phyloP scores from a whole-genome alignment of 2,113 vertebrate genomes.

The Albula goreensis region DNA sequence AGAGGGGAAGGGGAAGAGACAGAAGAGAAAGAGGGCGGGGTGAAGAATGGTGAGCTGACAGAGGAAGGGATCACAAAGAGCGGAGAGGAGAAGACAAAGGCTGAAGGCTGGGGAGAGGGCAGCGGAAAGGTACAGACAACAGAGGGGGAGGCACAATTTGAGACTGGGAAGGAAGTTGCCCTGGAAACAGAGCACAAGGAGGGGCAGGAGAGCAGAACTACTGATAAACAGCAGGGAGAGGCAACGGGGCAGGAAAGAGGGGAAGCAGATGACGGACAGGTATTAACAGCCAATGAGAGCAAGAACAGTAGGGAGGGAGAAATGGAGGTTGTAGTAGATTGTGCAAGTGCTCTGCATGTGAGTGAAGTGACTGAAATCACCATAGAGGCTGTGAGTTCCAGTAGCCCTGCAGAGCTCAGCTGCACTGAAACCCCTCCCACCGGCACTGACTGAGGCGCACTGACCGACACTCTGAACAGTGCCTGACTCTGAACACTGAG shows the following conservation, averaged over 20 bases:
- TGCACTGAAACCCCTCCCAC: not conserved
- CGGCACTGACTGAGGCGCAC: not conserved
- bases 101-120: conserved; percentile 15
- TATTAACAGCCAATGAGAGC: conserved; percentile 24
- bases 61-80: conserved; percentile 1
- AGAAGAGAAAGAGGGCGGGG: conserved; percentile 21
- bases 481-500: not conserved
- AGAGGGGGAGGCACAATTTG: conserved; percentile 32
- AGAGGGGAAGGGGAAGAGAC: conserved; percentile 38
- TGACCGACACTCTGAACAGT: no score
- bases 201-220: not conserved
- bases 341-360: not conserved
- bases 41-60: conserved; percentile 25
- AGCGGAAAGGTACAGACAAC: conserved; percentile 21
- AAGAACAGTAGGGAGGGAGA: conserved; percentile 41
- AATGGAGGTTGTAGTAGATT: conserved; percentile 25
- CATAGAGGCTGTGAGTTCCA: not conserved
- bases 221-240: conserved; percentile 33
- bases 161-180: conserved; percentile 29
- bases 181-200: conserved; percentile 44
- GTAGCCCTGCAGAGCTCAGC: not conserved
- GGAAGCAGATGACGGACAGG: conserved; percentile 30
- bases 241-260: conserved; percentile 30
- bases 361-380: not conserved
- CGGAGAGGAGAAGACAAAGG: conserved; percentile 28